Evolutionary conservation across 2,113 vertebrate species (phyloP).

Genomic region (Gasterosteus nipponicus): DNA sequence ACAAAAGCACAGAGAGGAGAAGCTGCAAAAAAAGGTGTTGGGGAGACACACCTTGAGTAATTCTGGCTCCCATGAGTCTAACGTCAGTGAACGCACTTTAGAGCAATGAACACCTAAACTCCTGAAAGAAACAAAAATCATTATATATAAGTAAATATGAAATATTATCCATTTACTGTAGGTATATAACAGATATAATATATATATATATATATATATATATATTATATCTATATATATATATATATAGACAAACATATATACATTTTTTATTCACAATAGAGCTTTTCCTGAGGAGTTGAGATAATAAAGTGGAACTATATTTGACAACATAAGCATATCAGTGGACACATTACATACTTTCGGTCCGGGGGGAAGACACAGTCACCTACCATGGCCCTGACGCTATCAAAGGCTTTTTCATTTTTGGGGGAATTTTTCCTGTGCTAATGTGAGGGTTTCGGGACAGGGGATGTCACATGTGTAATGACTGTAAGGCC

Average conservation of each 20-base stretch:
- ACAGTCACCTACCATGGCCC: too few species aligned
- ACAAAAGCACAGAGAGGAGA: conserved; percentile 1
- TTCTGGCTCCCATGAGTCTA: conserved; percentile 98
- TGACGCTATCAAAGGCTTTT: too few species aligned
- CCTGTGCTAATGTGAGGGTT: too few species aligned
- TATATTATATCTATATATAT: too few species aligned
- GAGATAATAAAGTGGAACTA: neutral
- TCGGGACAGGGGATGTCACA: too few species aligned
- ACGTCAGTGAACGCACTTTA: conserved; percentile 95
- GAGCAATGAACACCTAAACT: conserved; percentile 98
- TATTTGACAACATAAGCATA: neutral
- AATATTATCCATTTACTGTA: neutral
- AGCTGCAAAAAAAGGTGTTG: neutral
- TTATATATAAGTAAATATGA: neutral
- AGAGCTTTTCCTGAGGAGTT: neutral
- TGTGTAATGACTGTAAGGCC: too few species aligned
- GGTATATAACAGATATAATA: neutral
- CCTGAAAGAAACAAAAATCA: conserved; percentile 74
- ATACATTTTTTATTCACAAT: neutral
- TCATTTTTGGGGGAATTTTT: too few species aligned
- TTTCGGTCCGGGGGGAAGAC: too few species aligned
- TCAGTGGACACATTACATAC: neutral
- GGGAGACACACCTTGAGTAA: conserved; percentile 88
- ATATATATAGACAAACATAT: too few species aligned
- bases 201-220: too few species aligned